phyloP scores from a whole-genome alignment of 2,113 vertebrate genomes.

The Silurus meridionalis region DNA sequence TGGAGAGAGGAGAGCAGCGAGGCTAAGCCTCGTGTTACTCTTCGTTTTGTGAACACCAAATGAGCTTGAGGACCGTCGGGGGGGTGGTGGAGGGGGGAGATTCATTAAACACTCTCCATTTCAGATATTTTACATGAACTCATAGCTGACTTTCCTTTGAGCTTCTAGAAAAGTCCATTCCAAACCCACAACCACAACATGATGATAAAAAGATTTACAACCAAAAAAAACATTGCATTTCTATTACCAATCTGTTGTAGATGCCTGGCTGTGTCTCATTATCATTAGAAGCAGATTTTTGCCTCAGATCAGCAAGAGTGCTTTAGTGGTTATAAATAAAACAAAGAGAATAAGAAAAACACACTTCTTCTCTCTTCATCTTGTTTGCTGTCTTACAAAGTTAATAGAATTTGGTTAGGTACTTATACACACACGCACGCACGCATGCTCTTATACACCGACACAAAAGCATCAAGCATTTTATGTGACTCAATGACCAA shows the following conservation, averaged over 20 bases:
- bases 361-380: neutral
- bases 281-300: neutral
- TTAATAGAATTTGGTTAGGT: neutral
- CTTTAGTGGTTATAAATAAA: neutral
- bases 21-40: neutral
- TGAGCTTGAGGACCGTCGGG: neutral
- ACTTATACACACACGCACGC: neutral
- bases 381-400: neutral
- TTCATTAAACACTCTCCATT: neutral
- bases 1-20: constrained; percentile 1
- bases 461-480: neutral
- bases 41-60: neutral
- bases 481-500: neutral
- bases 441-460: neutral
- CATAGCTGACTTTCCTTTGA: neutral
- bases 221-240: neutral
- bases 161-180: neutral
- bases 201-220: neutral
- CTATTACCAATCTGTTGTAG: neutral
- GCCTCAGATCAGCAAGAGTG: neutral
- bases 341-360: neutral
- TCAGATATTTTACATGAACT: neutral
- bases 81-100: too few species aligned
- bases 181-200: neutral
- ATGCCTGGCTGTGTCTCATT: neutral